Evolutionary conservation across 2,888 invertebrate genomes (phyloP).

Genomic region (Himalopsyche anomala): DNA sequence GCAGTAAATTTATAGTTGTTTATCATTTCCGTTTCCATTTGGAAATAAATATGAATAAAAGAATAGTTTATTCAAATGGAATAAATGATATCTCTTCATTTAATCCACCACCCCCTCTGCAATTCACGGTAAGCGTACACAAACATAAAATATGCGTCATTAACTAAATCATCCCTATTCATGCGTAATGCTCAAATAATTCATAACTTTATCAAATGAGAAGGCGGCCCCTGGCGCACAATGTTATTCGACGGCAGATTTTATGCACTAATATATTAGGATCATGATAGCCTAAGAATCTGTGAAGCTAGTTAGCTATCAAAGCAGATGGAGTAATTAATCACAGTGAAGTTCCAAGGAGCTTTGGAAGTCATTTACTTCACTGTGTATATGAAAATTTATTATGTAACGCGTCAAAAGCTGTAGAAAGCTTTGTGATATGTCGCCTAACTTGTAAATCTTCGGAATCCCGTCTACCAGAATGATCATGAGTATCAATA

Average conservation of each 20-base stretch:
- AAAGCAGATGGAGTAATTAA: constrained; percentile 22
- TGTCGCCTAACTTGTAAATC: too few relatives aligned
- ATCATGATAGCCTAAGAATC: constrained; percentile 4
- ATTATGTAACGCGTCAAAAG: constrained; percentile 18
- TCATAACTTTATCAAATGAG: constrained; percentile 8
- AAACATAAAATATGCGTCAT: constrained; percentile 6
- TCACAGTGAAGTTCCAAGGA: constrained; percentile 20
- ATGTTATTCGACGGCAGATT: constrained; percentile 28
- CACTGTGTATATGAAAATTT: constrained; percentile 17
- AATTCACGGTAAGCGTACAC: not conserved
- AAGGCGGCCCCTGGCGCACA: not conserved
- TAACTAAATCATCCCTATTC: constrained; percentile 15
- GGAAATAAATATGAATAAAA: too few relatives aligned
- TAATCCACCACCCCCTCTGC: not conserved
- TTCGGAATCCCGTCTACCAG: too few relatives aligned
- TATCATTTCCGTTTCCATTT: too few relatives aligned
- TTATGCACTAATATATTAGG: constrained; percentile 1
- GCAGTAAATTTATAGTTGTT: too few relatives aligned
- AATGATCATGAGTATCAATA: too few relatives aligned
- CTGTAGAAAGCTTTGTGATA: not conserved
- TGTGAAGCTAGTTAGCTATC: constrained; percentile 40
- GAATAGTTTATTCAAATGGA: too few relatives aligned
- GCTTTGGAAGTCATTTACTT: constrained; percentile 27
- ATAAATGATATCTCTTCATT: too few relatives aligned
- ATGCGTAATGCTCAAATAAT: constrained; percentile 4